Evolutionary conservation across 1,140 invertebrate genomes (phyloP), one percentile per base, ranked within the genome.

Genomic region (Anastatus disparis): DNA sequence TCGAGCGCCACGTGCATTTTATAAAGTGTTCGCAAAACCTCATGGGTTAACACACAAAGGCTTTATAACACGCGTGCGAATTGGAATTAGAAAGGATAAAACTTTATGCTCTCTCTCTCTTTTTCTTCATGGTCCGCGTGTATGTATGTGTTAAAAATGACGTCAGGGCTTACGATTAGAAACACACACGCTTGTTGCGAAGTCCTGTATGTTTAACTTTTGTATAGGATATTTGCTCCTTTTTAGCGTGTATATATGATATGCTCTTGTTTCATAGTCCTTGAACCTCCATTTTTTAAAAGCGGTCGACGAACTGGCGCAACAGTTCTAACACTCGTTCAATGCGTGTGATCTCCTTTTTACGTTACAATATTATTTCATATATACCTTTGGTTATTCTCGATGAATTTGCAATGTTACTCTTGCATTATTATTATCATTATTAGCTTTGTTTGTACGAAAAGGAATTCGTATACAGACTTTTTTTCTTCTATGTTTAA

Each of bases 201-300:
- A 55, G 59, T 70, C 44, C 26, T 69, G 31, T 7, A 17, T 7
- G 10, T 15, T 6, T n/a, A 24, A n/a, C n/a, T n/a, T n/a, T n/a
- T n/a, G n/a, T n/a, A n/a, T n/a, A n/a, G n/a, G n/a, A n/a, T n/a
- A n/a, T n/a, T n/a, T n/a, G n/a, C n/a, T n/a, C n/a, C n/a, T n/a
- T n/a, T n/a, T n/a, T n/a, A n/a, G n/a, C n/a, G n/a, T n/a, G n/a
- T 9, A 8, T 17, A 26, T 20, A 42, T 24, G 9, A 29, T 38
- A 15, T 6, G 20, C 38, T 42, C 24, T 44, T 24, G 20, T n/a
- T 22, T 15, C 22, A 10, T 31, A 72, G 74, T 78, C 77, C 79
- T 80, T 80, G 79, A 80, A 79, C 75, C 69, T 76, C 68, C 63
- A 63, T 71, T 74, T 77, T 75, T 71, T 48, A 13, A 56, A 31